Percentiles rank a stretch among this genome's conserved stretches.
These are phyloP conservation scores for Caenorhabditis imperialis DNA, from an alignment of 2,888 invertebrate genomes.

Conservation along the genomic window DNA sequence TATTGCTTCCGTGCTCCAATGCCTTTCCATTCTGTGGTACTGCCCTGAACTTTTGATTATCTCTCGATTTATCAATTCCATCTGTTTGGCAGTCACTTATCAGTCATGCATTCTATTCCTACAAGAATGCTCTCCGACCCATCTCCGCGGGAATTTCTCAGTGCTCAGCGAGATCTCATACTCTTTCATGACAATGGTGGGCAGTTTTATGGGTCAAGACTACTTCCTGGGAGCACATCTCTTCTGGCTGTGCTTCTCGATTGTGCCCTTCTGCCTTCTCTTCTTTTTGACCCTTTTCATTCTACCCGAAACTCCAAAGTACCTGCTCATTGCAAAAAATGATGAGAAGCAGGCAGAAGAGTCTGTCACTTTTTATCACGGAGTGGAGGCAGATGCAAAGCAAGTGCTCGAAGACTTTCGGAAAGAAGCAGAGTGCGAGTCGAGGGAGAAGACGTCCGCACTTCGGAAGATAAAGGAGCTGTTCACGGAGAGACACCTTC, in stretches of 20 bases:
- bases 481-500: constrained; percentile 61
- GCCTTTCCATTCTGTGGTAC: constrained; percentile 54
- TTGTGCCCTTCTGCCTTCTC: constrained; percentile 62
- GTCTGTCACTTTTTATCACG: constrained; percentile 68
- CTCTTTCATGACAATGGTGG: constrained; percentile 63
- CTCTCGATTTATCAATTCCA: constrained; percentile 64
- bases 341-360: constrained; percentile 50
- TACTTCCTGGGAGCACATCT: constrained; percentile 64
- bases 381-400: constrained; percentile 54
- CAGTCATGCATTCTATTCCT: constrained; percentile 69
- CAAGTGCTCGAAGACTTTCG: constrained; percentile 61
- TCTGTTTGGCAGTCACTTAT: constrained; percentile 70
- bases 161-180: constrained; percentile 69
- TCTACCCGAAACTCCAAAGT: constrained; percentile 72
- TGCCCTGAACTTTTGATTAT: constrained; percentile 64
- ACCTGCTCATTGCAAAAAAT: constrained; percentile 56
- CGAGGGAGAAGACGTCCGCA: constrained; percentile 21
- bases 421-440: constrained; percentile 63
- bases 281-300: constrained; percentile 60
- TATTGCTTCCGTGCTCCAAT: constrained; percentile 58
- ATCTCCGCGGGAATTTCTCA: constrained; percentile 66
- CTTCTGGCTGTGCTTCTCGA: constrained; percentile 58
- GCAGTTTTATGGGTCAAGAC: constrained; percentile 66
- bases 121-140: constrained; percentile 72
- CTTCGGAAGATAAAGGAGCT: constrained; percentile 47